A percentile compares a stretch with the other conserved stretches of the same genome.
phyloP scores from a whole-genome alignment of 2,888 invertebrate genomes.

The Epiblema foenella region DNA sequence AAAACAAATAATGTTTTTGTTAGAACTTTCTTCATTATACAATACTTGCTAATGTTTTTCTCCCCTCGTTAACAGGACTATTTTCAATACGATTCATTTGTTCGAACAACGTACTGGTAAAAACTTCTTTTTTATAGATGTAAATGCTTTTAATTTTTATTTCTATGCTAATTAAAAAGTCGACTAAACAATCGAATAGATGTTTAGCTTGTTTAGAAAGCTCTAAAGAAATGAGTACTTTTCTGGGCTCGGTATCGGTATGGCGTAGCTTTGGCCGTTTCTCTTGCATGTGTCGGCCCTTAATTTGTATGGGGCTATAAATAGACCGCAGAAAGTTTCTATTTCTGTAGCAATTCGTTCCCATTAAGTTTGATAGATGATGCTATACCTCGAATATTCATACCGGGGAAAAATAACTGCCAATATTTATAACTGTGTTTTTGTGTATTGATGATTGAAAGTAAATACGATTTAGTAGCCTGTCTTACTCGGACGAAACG shows the following conservation, averaged over 20 bases:
- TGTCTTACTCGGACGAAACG: slow-evolving; percentile 7
- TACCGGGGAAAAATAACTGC: slow-evolving; percentile 22
- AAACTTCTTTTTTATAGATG: not conserved
- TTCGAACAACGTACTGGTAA: slow-evolving; percentile 4
- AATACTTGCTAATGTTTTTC: slow-evolving; percentile 6
- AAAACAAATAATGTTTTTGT: slow-evolving; percentile 21
- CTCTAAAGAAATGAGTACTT: not conserved
- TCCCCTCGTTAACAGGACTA: not conserved
- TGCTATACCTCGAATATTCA: slow-evolving; percentile 23
- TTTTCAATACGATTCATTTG: slow-evolving; percentile 2
- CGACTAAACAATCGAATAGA: not conserved
- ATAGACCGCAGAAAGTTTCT: slow-evolving; percentile 39
- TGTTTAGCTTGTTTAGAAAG: slow-evolving; percentile 12
- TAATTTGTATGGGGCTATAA: slow-evolving; percentile 34
- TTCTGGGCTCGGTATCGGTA: slow-evolving; percentile 2
- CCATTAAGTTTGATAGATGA: slow-evolving; percentile 40
- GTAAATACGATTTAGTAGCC: slow-evolving; percentile 6
- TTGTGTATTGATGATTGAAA: slow-evolving; percentile 26
- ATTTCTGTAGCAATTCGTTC: slow-evolving; percentile 35
- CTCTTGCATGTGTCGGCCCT: slow-evolving; percentile 32
- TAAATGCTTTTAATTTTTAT: not conserved
- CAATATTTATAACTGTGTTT: slow-evolving; percentile 6
- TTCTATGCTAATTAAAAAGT: not conserved
- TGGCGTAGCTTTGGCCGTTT: slow-evolving; percentile 25
- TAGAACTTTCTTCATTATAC: slow-evolving; percentile 17